phyloP scores from a whole-genome alignment of 2,113 vertebrate species.

The Calidris pygmaea region DNA sequence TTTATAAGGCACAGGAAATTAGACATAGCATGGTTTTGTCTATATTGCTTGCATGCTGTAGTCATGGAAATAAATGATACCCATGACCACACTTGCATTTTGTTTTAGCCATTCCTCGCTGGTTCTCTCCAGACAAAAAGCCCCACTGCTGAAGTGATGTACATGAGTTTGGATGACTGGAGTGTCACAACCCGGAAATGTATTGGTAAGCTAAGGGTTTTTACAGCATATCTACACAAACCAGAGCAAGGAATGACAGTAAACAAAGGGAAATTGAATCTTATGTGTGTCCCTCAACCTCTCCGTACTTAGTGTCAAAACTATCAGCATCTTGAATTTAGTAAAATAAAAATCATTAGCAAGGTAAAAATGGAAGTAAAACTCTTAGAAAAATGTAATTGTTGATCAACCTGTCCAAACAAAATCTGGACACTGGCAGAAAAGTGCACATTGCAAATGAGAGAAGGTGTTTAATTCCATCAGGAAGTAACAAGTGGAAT shows the following conservation, averaged over 20 bases:
- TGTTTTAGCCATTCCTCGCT: not conserved
- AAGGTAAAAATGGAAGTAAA: not conserved
- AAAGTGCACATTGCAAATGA: not conserved
- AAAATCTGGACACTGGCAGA: not conserved
- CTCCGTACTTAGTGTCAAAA: not conserved
- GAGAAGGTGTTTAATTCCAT: not conserved
- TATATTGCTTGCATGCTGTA: not conserved
- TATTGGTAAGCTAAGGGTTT: not conserved
- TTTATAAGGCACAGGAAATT: not conserved
- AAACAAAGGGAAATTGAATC: not conserved
- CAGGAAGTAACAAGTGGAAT: not conserved
- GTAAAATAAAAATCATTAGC: not conserved
- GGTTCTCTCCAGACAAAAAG: not conserved
- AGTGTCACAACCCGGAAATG: not conserved
- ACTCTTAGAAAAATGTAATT: not conserved
- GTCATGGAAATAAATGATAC: not conserved
- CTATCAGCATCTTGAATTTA: not conserved
- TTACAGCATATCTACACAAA: not conserved
- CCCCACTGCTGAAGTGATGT: not conserved
- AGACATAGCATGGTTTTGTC: not conserved
- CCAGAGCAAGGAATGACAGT: not conserved
- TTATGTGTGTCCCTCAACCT: not conserved
- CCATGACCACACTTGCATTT: not conserved
- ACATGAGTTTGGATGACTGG: not conserved
- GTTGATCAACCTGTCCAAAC: not conserved